A percentile compares a stretch with the other conserved stretches of the same genome.
phyloP scores from a whole-genome alignment of 1,140 invertebrate species.

The Hetaerina americana region DNA sequence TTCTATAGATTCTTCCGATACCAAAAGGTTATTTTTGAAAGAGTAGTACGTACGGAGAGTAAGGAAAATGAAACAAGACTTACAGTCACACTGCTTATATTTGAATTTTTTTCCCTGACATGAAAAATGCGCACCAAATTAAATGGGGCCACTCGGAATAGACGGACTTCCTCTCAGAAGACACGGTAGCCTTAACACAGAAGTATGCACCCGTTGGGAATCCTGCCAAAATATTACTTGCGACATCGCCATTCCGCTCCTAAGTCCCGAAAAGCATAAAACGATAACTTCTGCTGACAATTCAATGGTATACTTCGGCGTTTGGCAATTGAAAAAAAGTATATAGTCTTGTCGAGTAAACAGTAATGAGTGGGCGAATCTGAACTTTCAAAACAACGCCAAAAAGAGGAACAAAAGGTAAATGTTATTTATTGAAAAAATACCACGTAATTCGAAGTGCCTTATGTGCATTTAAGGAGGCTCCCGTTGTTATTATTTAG shows the following conservation, averaged over 20 bases:
- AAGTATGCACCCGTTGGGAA: neutral
- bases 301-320: neutral
- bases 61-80: too few relatives aligned
- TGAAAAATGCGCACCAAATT: neutral
- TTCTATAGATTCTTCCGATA: too few relatives aligned
- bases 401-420: too few relatives aligned
- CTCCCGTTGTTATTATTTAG: too few relatives aligned
- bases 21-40: too few relatives aligned
- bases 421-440: too few relatives aligned
- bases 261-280: neutral
- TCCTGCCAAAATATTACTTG: neutral
- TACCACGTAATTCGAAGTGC: too few relatives aligned
- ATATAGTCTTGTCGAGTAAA: neutral
- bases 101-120: too few relatives aligned
- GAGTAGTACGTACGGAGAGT: too few relatives aligned
- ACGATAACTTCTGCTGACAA: neutral
- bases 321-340: neutral
- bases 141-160: neutral
- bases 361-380: neutral
- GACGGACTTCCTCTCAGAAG: neutral
- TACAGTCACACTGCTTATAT: too few relatives aligned
- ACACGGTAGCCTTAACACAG: too few relatives aligned
- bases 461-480: too few relatives aligned
- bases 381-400: neutral
- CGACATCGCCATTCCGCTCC: neutral